phyloP scores from a whole-genome alignment of 1,140 invertebrate species.

The Aporrectodea caliginosa region DNA sequence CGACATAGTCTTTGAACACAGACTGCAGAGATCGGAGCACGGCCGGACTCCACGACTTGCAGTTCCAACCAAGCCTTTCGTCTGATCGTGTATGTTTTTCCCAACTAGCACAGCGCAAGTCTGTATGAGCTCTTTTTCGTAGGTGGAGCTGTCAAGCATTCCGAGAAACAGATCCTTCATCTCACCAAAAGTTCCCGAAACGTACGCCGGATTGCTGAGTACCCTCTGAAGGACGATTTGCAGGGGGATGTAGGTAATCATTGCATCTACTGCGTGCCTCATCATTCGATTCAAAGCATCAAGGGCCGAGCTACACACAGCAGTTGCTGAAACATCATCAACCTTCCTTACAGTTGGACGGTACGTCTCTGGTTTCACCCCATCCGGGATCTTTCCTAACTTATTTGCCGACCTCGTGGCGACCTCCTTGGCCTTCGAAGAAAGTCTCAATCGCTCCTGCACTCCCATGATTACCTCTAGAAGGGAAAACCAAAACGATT shows the following conservation, averaged over 20 bases:
- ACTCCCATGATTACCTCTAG: slow-evolving; percentile 58
- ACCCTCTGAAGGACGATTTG: slow-evolving; percentile 61
- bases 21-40: slow-evolving; percentile 45
- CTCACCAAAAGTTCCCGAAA: slow-evolving; percentile 60
- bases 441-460: slow-evolving; percentile 43
- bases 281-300: slow-evolving; percentile 52
- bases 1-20: slow-evolving; percentile 43
- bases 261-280: slow-evolving; percentile 60
- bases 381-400: background rate
- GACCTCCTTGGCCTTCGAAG: background rate
- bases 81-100: slow-evolving; percentile 53
- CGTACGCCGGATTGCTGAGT: slow-evolving; percentile 58
- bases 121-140: slow-evolving; percentile 58
- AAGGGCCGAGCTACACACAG: no score
- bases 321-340: no score
- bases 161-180: slow-evolving; percentile 59
- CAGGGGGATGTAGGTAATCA: slow-evolving; percentile 62
- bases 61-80: slow-evolving; percentile 44
- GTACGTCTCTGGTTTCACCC: background rate
- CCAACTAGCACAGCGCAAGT: slow-evolving; percentile 55
- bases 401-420: background rate
- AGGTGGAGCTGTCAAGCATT: slow-evolving; percentile 62
- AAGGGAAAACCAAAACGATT: slow-evolving; percentile 61
- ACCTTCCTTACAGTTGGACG: background rate
- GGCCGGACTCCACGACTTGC: slow-evolving; percentile 49